Evolutionary conservation across 2,113 vertebrate genomes (phyloP), one percentile per base, ranked within the genome.

Genomic region (Tretioscincus oriximinensis): DNA sequence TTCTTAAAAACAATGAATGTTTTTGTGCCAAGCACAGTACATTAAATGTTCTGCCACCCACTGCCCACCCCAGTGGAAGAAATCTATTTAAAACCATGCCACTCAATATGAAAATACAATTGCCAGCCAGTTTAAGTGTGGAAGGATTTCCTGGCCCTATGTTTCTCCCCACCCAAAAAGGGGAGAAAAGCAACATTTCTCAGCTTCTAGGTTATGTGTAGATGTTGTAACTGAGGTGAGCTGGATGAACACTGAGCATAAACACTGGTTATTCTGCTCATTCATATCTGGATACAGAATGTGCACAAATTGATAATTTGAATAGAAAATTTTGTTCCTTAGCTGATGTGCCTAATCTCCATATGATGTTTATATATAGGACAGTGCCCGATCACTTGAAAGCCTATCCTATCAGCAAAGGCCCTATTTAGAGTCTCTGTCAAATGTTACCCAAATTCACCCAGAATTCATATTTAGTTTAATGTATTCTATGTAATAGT

Each of bases 21-120:
- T 94, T 95, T 94, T 95, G 92, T 94, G 95, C 94, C 93, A 94
- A 95, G 93, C 94, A 94, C 94, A 94, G 88, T 90, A 84, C 87
- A 89, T 93, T 92, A 90, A 87, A 93, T 92, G 88, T 88, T 65
- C 81, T 87, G 92, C 88, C 54, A 16, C 54, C 54, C 54, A 54
- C 54, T 18, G 54, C 54, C 54, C 54, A 58, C 92, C 89, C 74
- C 83, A 85, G 80, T 87, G 61, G 85, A 91, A 87, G 88, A 84
- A 88, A 86, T 68, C 75, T 21, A 75, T 93, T 90, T 82, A 77
- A 90, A 88, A 77, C 14, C 9, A 61, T 71, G 71, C 87, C 74
- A 77, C 69, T 79, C 85, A 58, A 61, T 71, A 82, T 73, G 84
- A 86, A 86, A 92, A 85, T 73, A 86, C 88, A 63, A 88, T 89